A percentile compares a stretch with the other conserved stretches of the same genome.
Evolutionary conservation across 2,797 vertebrate species (phyloP).

Genomic region (Pseudotriccus pelzelni): DNA sequence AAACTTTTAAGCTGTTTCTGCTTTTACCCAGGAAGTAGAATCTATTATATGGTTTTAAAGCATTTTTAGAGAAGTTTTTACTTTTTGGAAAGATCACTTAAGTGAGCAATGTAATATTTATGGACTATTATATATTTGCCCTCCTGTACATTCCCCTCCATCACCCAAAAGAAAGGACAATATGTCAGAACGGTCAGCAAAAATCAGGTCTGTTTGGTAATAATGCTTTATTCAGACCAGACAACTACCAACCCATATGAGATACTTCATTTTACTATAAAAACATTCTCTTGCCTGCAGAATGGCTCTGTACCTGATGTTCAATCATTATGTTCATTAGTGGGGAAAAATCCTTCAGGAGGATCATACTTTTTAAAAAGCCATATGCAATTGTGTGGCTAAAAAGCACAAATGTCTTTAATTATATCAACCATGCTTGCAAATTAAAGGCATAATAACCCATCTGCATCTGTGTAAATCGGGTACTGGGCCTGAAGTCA

Average conservation of each 20-base stretch:
- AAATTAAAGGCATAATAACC: slow-evolving; percentile 40
- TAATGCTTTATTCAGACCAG: neutral
- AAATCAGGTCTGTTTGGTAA: neutral
- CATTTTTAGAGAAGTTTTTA: neutral
- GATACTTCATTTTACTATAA: neutral
- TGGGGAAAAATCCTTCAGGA: slow-evolving; percentile 18
- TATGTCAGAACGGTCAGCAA: neutral
- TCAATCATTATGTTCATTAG: slow-evolving; percentile 28
- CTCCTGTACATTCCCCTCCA: neutral
- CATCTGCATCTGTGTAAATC: neutral
- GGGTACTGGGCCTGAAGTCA: neutral
- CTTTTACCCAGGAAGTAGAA: neutral
- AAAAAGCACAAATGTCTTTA: slow-evolving; percentile 40
- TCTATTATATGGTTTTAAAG: neutral
- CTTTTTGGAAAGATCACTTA: neutral
- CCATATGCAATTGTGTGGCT: slow-evolving; percentile 5
- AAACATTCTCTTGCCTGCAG: neutral
- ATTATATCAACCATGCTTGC: slow-evolving; percentile 4
- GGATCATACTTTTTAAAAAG: neutral
- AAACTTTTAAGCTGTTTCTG: slow-evolving; percentile 42
- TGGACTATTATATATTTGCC: neutral
- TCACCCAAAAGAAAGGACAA: neutral
- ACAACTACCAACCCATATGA: neutral
- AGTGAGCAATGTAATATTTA: neutral
- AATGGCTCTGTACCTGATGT: neutral